A percentile compares a stretch with the other conserved stretches of the same genome.
Evolutionary conservation across 2,888 invertebrate species (phyloP).

Genomic region (Nymphalis c-album): DNA sequence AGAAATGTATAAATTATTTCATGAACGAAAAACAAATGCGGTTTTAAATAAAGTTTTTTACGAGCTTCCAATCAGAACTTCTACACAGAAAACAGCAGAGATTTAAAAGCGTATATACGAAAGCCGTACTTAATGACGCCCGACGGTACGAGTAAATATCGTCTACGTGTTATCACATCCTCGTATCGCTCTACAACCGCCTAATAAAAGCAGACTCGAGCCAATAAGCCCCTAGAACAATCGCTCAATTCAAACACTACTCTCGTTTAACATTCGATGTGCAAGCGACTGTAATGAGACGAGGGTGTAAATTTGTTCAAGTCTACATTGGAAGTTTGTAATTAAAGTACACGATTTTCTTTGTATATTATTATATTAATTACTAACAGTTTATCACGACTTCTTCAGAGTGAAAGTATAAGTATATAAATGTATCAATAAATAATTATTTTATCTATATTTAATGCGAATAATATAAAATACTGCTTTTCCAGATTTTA

Average conservation of each 20-base stretch:
- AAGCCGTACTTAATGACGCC: conserved; percentile 11
- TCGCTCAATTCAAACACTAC: conserved; percentile 38
- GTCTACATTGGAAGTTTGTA: conserved; percentile 7
- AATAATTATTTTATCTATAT: too few relatives aligned
- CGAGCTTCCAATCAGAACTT: not conserved
- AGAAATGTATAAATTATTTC: too few relatives aligned
- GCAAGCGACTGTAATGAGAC: conserved; percentile 29
- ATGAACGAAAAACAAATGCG: too few relatives aligned
- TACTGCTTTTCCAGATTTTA: too few relatives aligned
- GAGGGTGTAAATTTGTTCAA: conserved; percentile 27
- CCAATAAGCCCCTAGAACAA: conserved; percentile 39
- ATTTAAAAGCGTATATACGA: conserved; percentile 5
- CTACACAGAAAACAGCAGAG: not conserved
- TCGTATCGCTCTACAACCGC: conserved; percentile 24
- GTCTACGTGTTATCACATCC: conserved; percentile 20
- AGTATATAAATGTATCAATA: too few relatives aligned
- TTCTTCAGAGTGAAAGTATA: too few relatives aligned
- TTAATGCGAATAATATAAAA: too few relatives aligned
- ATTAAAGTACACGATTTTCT: not conserved
- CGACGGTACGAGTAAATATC: conserved; percentile 6
- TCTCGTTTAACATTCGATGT: conserved; percentile 17
- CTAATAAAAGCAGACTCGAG: conserved; percentile 37
- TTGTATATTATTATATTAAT: not conserved
- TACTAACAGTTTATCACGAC: too few relatives aligned
- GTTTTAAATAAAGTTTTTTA: too few relatives aligned